phyloP scores from a whole-genome alignment of 2,797 vertebrate genomes.

The Pseudomugil tenellus region DNA sequence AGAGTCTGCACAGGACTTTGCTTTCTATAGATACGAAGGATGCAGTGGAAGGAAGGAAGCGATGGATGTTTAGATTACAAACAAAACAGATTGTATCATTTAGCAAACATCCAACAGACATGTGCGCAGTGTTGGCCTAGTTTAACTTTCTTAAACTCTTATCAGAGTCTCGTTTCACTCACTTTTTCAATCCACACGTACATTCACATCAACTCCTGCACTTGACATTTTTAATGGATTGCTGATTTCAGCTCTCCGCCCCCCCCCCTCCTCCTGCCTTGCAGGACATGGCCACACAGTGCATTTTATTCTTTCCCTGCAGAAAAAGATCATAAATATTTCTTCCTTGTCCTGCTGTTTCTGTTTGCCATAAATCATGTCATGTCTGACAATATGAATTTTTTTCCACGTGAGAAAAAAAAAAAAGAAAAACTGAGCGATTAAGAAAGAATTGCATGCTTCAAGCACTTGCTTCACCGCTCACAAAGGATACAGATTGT shows the following conservation, averaged over 20 bases:
- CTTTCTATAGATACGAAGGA: constrained; percentile 12
- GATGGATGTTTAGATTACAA: constrained; percentile 19
- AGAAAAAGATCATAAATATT: background rate
- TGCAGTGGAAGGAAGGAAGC: constrained; percentile 39
- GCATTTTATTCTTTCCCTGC: background rate
- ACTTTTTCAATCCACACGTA: background rate
- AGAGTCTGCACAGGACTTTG: constrained; percentile 4
- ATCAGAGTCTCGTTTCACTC: background rate
- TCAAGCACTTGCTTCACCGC: background rate
- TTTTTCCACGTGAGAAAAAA: background rate
- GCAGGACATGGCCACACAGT: constrained; percentile 21
- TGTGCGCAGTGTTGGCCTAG: background rate
- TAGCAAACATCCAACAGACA: constrained; percentile 26
- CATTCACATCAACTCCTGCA: constrained; percentile 25
- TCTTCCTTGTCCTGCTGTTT: background rate
- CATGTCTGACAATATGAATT: background rate
- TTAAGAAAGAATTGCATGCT: background rate
- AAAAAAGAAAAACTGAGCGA: background rate
- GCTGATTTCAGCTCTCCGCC: constrained; percentile 21
- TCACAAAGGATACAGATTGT: background rate
- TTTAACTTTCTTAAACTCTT: constrained; percentile 20
- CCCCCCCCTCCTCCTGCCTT: constrained; percentile 33
- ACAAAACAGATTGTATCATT: constrained; percentile 24
- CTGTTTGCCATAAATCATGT: background rate
- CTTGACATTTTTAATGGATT: constrained; percentile 37